A percentile compares a stretch with the other conserved stretches of the same genome.
Conservation (phyloP, 2,888 invertebrate species). For the Kryphioiulus occultus region DNA sequence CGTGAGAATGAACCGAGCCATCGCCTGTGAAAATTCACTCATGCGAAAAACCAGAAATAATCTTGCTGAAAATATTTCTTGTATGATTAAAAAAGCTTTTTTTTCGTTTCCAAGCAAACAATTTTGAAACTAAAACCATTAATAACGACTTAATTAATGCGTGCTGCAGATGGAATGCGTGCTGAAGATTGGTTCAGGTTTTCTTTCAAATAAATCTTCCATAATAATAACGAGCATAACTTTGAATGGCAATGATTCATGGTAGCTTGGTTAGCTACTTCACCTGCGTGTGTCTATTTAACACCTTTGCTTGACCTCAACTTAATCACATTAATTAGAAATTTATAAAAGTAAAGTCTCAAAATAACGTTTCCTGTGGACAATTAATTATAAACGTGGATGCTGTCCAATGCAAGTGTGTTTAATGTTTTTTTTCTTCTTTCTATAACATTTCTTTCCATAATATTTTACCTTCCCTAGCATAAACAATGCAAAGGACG, state of each 20-base stretch:
- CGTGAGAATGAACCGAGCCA: not conserved
- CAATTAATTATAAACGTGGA: no score
- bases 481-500: no score
- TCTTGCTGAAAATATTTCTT: not conserved
- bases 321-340: no score
- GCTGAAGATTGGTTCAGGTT: not conserved
- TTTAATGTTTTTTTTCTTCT: no score
- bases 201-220: not conserved
- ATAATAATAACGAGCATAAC: not conserved
- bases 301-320: not conserved
- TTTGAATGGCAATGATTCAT: not conserved
- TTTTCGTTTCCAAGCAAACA: not conserved
- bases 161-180: not conserved
- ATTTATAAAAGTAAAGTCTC: no score
- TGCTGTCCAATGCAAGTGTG: no score
- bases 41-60: constrained; percentile 13
- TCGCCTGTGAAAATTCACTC: not conserved
- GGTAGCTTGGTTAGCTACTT: not conserved
- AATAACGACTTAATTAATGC: not conserved
- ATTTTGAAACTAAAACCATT: not conserved
- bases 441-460: no score
- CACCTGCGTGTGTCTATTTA: not conserved
- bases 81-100: not conserved
- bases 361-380: no score
- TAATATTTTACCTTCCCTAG: no score